Percentiles rank a stretch among this genome's conserved stretches.
These are phyloP conservation scores for Patagioenas fasciata DNA, from an alignment of 2,113 vertebrate species.

Conservation along the genomic window DNA sequence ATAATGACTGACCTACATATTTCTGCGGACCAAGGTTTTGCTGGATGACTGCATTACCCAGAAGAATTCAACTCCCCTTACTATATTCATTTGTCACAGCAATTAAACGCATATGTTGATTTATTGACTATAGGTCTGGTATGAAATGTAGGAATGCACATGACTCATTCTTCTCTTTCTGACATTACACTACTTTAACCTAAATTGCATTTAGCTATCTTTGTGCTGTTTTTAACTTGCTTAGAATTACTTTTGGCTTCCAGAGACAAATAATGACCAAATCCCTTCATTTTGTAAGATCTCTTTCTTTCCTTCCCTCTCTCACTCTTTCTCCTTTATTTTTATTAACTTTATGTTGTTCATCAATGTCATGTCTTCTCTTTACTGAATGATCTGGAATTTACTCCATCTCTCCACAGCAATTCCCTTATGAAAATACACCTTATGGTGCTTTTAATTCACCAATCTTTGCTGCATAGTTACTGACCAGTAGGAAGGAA, in stretches of 20 bases:
- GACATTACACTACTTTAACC: not conserved
- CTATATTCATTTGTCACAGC: constrained; percentile 39
- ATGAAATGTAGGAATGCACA: not conserved
- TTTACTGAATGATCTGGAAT: not conserved
- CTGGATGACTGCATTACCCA: constrained; percentile 25
- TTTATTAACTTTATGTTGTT: not conserved
- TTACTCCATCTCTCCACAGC: rapidly evolving
- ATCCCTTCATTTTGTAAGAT: not conserved
- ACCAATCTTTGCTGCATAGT: not conserved
- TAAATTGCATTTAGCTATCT: not conserved
- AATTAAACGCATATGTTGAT: constrained; percentile 53
- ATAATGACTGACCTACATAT: constrained; percentile 57
- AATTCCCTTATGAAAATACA: not conserved
- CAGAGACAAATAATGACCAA: not conserved
- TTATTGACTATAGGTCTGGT: not conserved
- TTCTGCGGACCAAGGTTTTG: not conserved
- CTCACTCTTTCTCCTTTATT: not conserved
- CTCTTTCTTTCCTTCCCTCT: rapidly evolving
- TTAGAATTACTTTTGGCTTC: not conserved
- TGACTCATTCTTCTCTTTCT: not conserved
- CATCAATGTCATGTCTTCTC: not conserved
- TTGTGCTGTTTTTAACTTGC: not conserved
- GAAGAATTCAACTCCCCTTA: not conserved
- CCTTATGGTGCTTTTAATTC: not conserved
- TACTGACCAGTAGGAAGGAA: not conserved